Evolutionary conservation across 2,888 invertebrate species (phyloP), one percentile per base, ranked within the genome.

Genomic region (Philereme transversata): DNA sequence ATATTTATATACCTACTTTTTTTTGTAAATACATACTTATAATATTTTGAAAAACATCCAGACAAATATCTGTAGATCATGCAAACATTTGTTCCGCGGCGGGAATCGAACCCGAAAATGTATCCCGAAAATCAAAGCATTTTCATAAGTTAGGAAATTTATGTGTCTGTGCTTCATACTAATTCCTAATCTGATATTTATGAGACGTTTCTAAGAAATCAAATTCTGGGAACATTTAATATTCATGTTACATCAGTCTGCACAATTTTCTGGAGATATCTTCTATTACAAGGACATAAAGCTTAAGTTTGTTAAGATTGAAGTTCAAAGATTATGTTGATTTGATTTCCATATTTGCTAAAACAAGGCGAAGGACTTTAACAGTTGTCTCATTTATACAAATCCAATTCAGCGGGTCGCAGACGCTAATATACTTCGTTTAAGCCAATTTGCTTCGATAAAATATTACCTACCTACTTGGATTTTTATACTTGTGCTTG

Each of bases 261-360:
- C 40, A 40, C 8, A 8, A 40, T 6, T 6, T 6, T 8, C 40
- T 8, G 40, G 7, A 36, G 36, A 22, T 22, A 22, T 22, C 22
- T 22, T 3, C 22, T 43, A 43, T 43, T 43, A 8, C 34, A 4
- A 11, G 4, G 46, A 55, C 22, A 36, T 43, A 49, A 35, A 44
- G 43, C 36, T 43, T 40, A 51, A 51, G 10, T 57, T 35, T 36
- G 9, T 36, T 22, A 34, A 50, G 43, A 48, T 38, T 33, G n/a
- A 40, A 10, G 36, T 5, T 43, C 44, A 5, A 5, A 22, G 1
- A 36, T 44, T 43, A 56, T 40, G 44, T 33, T 50, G 40, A 51
- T 51, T 46, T 51, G 9, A 57, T 57, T 51, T 51, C 57, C 46
- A 46, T 57, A 51, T 38, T 45, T 57, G 10, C 51, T 35, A 49